Percentiles rank a stretch among this genome's conserved stretches.
Conservation (phyloP, 2,888 invertebrate genomes). For the Cyclophora albipunctata region DNA sequence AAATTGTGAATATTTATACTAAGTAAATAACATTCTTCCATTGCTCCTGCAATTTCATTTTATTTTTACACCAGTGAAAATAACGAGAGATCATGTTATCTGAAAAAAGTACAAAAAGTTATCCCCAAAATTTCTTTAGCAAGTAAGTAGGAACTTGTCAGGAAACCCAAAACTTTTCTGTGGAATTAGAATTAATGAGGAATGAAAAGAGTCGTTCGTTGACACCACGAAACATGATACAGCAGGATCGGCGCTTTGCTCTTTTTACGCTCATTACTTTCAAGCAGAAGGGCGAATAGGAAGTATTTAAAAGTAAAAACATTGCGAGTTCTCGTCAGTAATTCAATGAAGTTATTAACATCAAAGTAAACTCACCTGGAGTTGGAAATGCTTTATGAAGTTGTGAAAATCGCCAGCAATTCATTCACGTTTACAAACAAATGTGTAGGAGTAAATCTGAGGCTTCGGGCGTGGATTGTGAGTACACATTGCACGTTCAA, state of each 20-base stretch:
- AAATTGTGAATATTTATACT: too few species aligned
- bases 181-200: too few species aligned
- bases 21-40: too few species aligned
- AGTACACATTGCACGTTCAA: constrained; percentile 28
- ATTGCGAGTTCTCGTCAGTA: constrained; percentile 1
- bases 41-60: too few species aligned
- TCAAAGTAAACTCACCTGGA: constrained; percentile 36
- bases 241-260: constrained; percentile 24
- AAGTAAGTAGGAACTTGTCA: not conserved
- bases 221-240: constrained; percentile 52
- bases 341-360: not conserved
- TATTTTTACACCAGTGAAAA: too few species aligned
- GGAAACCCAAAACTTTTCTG: constrained; percentile 40
- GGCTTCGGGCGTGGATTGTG: constrained; percentile 20
- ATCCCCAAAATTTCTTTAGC: too few species aligned
- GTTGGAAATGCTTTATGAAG: constrained; percentile 35
- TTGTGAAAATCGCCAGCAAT: constrained; percentile 46
- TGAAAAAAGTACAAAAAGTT: too few species aligned
- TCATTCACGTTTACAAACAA: constrained; percentile 43
- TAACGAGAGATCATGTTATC: too few species aligned
- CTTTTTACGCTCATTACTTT: constrained; percentile 18
- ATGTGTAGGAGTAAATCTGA: constrained; percentile 44
- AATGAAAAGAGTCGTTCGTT: constrained; percentile 45
- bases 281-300: constrained; percentile 6
- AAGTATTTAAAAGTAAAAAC: constrained; percentile 4